Evolutionary conservation across 1,140 invertebrate species (phyloP).

Genomic region (Apis laboriosa): DNA sequence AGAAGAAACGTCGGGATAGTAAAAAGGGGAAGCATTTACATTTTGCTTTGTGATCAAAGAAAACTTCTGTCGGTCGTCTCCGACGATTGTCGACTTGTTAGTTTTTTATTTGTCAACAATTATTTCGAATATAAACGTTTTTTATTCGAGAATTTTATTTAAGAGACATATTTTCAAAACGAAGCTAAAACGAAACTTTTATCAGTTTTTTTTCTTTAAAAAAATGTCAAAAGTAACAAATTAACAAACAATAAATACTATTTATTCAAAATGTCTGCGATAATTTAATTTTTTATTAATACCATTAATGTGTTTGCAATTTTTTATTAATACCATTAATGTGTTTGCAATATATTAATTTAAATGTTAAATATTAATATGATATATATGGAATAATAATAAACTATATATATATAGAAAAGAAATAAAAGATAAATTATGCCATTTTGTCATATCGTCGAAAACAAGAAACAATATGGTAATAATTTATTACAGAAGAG

Average conservation of each 20-base stretch:
- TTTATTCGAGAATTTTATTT: constrained; percentile 12
- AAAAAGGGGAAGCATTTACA: constrained; percentile 60
- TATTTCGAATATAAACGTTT: constrained; percentile 36
- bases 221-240: no score
- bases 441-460: neutral
- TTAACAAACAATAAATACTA: no score
- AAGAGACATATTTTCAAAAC: neutral
- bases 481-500: neutral
- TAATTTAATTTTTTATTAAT: no score
- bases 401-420: neutral
- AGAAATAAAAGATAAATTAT: neutral
- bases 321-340: no score
- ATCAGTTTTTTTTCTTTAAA: neutral
- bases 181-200: neutral
- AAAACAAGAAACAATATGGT: neutral
- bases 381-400: neutral
- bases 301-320: no score
- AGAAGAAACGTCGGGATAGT: constrained; percentile 25
- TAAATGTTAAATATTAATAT: neutral
- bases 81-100: neutral
- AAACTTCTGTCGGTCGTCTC: constrained; percentile 25
- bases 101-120: constrained; percentile 3
- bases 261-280: no score
- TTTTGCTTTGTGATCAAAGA: constrained; percentile 65
- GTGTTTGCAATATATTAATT: neutral